These are phyloP conservation scores for Drosophila quadrilineata DNA, from an alignment of 1,140 invertebrate species.

Conservation along the genomic window DNA sequence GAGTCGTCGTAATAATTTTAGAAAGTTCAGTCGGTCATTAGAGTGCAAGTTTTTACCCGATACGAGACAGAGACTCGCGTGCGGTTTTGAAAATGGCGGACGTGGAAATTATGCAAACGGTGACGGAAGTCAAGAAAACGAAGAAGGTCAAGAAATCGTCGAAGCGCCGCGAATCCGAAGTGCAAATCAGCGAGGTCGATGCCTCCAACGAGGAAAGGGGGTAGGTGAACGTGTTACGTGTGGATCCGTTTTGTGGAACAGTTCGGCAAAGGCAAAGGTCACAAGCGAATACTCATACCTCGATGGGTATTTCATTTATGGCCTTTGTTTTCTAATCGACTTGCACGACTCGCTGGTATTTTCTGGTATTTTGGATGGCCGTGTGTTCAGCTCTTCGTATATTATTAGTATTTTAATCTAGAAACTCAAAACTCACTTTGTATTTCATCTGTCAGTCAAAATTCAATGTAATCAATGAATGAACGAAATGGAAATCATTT, in stretches of 20 bases:
- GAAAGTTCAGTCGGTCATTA: slow-evolving; percentile 80
- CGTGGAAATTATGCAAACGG: slow-evolving; percentile 92
- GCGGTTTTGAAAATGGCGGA: slow-evolving; percentile 89
- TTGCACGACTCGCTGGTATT: slow-evolving; percentile 8
- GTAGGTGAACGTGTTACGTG: slow-evolving; percentile 86
- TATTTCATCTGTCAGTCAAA: slow-evolving; percentile 6
- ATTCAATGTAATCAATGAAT: not conserved
- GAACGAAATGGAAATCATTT: slow-evolving; percentile 6
- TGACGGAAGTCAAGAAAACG: slow-evolving; percentile 91
- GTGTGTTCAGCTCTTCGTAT: slow-evolving; percentile 15
- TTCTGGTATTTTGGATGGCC: slow-evolving; percentile 24
- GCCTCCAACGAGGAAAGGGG: slow-evolving; percentile 87
- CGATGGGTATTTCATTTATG: not conserved
- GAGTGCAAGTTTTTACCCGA: slow-evolving; percentile 40
- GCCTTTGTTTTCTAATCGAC: not conserved
- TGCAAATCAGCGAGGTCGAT: slow-evolving; percentile 91
- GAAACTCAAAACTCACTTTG: not conserved
- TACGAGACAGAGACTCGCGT: no score
- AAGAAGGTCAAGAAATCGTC: slow-evolving; percentile 94
- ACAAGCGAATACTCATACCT: not conserved
- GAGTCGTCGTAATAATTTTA: slow-evolving; percentile 54
- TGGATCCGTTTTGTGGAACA: slow-evolving; percentile 64
- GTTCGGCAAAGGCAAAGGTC: slow-evolving; percentile 37
- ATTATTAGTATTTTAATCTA: slow-evolving; percentile 24
- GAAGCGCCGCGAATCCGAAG: slow-evolving; percentile 90